Conservation (phyloP, 2,797 vertebrate species). For the Erpetoichthys calabaricus region DNA sequence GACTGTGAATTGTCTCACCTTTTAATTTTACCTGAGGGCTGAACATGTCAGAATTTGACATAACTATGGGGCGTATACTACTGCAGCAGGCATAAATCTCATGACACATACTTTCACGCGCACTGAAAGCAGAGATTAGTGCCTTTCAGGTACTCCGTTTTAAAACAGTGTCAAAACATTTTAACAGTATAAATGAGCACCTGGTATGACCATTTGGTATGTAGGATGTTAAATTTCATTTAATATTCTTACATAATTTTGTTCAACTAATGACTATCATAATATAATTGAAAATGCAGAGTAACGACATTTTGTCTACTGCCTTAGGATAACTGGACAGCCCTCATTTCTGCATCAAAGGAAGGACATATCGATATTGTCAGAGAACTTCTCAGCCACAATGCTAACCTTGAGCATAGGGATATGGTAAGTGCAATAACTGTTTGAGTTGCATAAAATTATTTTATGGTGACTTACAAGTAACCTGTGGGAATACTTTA, state of each 20-base stretch:
- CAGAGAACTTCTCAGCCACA: constrained; percentile 69
- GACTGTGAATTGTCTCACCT: too few species aligned
- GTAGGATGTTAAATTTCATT: constrained; percentile 15
- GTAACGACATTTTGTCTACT: constrained; percentile 6
- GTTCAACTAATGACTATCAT: not conserved
- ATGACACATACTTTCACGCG: too few species aligned
- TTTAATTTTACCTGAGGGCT: too few species aligned
- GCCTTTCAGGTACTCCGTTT: too few species aligned
- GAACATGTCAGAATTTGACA: too few species aligned
- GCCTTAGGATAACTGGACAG: constrained; percentile 90
- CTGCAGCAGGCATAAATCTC: too few species aligned
- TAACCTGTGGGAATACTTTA: too few species aligned
- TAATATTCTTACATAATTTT: not conserved
- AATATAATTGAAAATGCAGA: too few species aligned
- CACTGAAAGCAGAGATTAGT: too few species aligned
- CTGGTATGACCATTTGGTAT: constrained; percentile 53
- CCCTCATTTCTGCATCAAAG: constrained; percentile 83
- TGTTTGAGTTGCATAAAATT: not conserved
- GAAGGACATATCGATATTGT: constrained; percentile 79
- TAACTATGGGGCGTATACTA: too few species aligned
- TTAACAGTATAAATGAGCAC: constrained; percentile 33
- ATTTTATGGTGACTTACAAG: too few species aligned
- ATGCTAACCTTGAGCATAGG: constrained; percentile 78
- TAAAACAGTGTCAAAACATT: not conserved
- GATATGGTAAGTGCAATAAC: constrained; percentile 66